A percentile compares a stretch with the other conserved stretches of the same genome.
These are phyloP conservation scores for Alectura lathami DNA, from an alignment of 2,113 vertebrate species.

Conservation along the genomic window DNA sequence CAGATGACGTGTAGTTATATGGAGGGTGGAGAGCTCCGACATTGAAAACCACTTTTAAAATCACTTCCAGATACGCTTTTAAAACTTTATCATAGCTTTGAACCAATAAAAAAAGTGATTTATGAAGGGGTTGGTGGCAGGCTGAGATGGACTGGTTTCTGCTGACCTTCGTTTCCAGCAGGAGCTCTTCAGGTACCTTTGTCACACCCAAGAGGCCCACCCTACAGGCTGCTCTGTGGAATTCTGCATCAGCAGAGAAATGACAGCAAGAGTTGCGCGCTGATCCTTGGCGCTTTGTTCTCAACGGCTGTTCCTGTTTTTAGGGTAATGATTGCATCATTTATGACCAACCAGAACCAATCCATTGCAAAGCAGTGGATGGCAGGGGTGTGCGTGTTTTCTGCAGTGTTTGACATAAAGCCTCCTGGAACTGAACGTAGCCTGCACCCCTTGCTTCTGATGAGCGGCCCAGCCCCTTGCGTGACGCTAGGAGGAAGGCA, in stretches of 20 bases:
- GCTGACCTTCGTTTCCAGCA: not conserved
- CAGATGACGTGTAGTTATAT: fast-evolving
- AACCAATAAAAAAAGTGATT: not conserved
- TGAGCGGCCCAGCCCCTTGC: fast-evolving
- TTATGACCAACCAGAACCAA: not conserved
- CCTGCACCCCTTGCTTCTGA: not conserved
- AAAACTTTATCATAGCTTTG: not conserved
- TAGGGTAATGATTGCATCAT: not conserved
- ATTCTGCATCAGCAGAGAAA: not conserved
- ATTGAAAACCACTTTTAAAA: not conserved
- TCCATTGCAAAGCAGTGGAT: not conserved
- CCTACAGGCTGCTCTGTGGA: not conserved
- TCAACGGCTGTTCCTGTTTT: not conserved
- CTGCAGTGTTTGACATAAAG: not conserved
- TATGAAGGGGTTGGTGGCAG: not conserved
- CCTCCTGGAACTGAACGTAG: not conserved
- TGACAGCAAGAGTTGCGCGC: not conserved
- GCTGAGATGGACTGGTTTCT: not conserved
- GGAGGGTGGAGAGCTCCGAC: not conserved
- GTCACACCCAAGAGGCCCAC: not conserved
- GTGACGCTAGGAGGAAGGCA: not conserved
- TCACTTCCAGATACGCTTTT: not conserved
- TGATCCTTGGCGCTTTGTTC: not conserved
- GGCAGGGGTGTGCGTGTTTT: not conserved
- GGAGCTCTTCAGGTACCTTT: not conserved